These are phyloP conservation scores for Trissolcus basalis DNA, from an alignment of 1,140 invertebrate species.

Conservation along the genomic window DNA sequence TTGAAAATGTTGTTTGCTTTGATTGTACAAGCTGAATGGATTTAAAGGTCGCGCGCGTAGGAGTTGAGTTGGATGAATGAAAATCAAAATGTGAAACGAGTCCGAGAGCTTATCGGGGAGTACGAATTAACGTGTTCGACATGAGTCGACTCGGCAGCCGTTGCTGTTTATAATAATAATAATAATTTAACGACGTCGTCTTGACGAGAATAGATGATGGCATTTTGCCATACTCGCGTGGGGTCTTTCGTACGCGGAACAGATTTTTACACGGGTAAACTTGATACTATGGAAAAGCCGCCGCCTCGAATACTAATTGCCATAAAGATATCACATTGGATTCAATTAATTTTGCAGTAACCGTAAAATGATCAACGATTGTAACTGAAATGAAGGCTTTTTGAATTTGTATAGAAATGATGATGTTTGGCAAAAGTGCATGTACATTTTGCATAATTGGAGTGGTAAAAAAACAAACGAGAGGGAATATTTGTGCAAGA, in stretches of 20 bases:
- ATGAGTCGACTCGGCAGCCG: slow-evolving; percentile 31
- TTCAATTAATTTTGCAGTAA: no score
- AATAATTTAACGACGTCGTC: slow-evolving; percentile 60
- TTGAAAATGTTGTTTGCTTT: no score
- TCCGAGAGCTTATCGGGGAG: slow-evolving; percentile 20
- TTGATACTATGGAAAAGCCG: slow-evolving; percentile 4
- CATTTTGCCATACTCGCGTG: slow-evolving; percentile 58
- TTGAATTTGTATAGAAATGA: no score
- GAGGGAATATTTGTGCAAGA: no score
- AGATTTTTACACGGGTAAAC: slow-evolving; percentile 18
- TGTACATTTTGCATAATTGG: no score
- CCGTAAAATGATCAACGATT: no score
- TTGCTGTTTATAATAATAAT: slow-evolving; percentile 7
- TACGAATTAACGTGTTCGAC: slow-evolving; percentile 55
- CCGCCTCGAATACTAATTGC: slow-evolving; percentile 29
- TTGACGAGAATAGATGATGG: slow-evolving; percentile 67
- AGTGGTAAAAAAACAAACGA: no score
- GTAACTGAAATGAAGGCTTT: no score
- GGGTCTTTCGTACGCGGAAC: slow-evolving; percentile 13
- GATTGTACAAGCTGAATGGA: no score
- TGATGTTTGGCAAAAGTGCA: no score
- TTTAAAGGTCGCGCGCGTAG: no score
- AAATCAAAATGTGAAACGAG: neutral
- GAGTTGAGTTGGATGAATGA: neutral
- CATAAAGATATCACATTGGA: slow-evolving; percentile 2